A percentile compares a stretch with the other conserved stretches of the same genome.
These are phyloP conservation scores for Sesamia inferens DNA, from an alignment of 2,888 invertebrate species.

Conservation along the genomic window DNA sequence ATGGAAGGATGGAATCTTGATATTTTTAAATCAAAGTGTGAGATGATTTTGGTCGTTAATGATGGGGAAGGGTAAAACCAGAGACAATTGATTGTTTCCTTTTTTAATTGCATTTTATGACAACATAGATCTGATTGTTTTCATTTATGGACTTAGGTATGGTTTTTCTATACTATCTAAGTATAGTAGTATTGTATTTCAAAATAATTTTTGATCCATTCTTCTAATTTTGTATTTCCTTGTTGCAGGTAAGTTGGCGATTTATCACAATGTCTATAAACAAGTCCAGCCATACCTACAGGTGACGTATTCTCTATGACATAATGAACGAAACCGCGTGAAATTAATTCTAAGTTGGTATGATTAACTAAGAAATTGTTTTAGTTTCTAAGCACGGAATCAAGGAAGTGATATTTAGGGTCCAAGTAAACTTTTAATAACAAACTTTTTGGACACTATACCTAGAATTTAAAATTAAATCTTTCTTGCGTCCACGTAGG, in stretches of 20 bases:
- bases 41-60: conserved; percentile 63
- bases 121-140: conserved; percentile 19
- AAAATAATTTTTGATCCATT: neutral
- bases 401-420: neutral
- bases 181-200: neutral
- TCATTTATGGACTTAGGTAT: neutral
- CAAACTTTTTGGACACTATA: neutral
- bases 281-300: neutral
- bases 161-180: no score
- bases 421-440: conserved; percentile 17
- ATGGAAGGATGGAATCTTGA: conserved; percentile 61
- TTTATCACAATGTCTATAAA: neutral
- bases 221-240: conserved; percentile 36
- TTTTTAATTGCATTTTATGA: conserved; percentile 32
- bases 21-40: conserved; percentile 64
- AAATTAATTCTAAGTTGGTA: no score
- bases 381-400: neutral
- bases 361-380: neutral
- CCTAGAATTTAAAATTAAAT: neutral
- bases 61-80: conserved; percentile 48
- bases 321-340: no score
- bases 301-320: no score
- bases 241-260: conserved; percentile 72
- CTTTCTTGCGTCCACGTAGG: neutral
- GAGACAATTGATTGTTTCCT: conserved; percentile 56